Base-by-base conservation (phyloP, 2,113 vertebrate genomes). In the Microtus richardsoni region DNA sequence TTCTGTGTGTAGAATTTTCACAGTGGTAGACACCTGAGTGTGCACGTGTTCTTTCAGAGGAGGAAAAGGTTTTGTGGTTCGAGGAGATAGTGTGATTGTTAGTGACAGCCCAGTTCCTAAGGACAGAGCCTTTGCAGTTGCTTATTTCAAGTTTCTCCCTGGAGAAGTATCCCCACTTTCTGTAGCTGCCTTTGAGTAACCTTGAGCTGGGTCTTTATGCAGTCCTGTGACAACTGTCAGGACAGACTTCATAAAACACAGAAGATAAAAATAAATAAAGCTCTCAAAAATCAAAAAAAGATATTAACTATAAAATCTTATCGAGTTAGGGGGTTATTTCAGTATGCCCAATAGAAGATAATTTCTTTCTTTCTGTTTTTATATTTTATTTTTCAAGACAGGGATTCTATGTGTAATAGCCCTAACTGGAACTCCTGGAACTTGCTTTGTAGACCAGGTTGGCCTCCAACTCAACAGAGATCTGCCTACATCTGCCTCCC, bases 311-410 rank as follows among this genome's bases (percentile, higher is more conserved):
- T 70, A 78, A 36, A 33, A 41, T 62, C 54, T 49, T 21, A 11
- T 64, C 82, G 58, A 22, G 14, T 47, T 95, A 89, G 58, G 24
- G 82, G 28, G 30, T 54, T 54, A 41, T 88, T 79, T 91, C 62
- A 66, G 7, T 41, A 36, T 82, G 73, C 19, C 74, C 87, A 3
- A 11, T 33, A 84, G 88, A 41, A 82, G 52, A 58, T 58, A 58
- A 58, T 58, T 19, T 58, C 17, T 58, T 58, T 54, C 13, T 54
- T 54, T 54, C 2, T 16, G 5, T 58, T 58, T 58, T 58, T 21
- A 5, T 58, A 19, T 58, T 58, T 58, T 19, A 58, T 58, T 58
- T 58, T 58, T 58, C 54, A 17, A 58, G 54, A 19, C 5, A 58
- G 54, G 54, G 54, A 58, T 58, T 58, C 54, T 58, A 17, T 58